A percentile compares a stretch with the other conserved stretches of the same genome.
These are phyloP conservation scores for Emmelina monodactyla DNA, from an alignment of 2,888 invertebrate genomes.

Conservation along the genomic window DNA sequence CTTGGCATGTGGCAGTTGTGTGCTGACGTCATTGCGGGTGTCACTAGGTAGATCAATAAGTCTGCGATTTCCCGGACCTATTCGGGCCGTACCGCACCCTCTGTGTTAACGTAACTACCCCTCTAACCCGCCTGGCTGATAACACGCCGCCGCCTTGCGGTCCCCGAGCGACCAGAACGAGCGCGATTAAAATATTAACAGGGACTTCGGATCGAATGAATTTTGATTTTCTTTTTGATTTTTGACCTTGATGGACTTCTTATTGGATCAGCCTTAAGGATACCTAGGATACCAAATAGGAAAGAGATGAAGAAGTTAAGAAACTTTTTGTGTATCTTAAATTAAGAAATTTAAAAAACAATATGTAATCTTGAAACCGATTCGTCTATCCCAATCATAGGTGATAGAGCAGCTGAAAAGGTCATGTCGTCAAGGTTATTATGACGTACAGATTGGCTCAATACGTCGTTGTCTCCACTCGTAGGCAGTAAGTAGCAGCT, in stretches of 20 bases:
- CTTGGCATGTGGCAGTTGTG: background rate
- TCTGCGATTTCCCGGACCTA: background rate
- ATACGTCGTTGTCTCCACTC: conserved; percentile 23
- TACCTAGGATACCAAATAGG: too few species aligned
- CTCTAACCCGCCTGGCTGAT: background rate
- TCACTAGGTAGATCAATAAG: background rate
- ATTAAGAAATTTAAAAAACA: too few species aligned
- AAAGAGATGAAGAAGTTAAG: too few species aligned
- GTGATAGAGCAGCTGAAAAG: conserved; percentile 18
- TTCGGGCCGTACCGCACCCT: background rate
- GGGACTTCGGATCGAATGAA: too few species aligned
- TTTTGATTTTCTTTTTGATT: too few species aligned
- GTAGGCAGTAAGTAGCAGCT: conserved; percentile 8
- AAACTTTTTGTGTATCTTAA: too few species aligned
- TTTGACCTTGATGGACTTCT: too few species aligned
- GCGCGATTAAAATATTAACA: too few species aligned
- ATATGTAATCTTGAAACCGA: conserved; percentile 5
- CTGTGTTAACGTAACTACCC: background rate
- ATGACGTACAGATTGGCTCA: conserved; percentile 28
- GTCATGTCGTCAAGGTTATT: conserved; percentile 36
- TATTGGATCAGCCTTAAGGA: too few species aligned
- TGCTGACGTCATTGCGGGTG: background rate
- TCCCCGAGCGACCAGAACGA: too few species aligned
- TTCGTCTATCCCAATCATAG: conserved; percentile 1
- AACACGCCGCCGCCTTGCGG: background rate